phyloP scores from a whole-genome alignment of 2,888 invertebrate genomes.

The Congeria kusceri region DNA sequence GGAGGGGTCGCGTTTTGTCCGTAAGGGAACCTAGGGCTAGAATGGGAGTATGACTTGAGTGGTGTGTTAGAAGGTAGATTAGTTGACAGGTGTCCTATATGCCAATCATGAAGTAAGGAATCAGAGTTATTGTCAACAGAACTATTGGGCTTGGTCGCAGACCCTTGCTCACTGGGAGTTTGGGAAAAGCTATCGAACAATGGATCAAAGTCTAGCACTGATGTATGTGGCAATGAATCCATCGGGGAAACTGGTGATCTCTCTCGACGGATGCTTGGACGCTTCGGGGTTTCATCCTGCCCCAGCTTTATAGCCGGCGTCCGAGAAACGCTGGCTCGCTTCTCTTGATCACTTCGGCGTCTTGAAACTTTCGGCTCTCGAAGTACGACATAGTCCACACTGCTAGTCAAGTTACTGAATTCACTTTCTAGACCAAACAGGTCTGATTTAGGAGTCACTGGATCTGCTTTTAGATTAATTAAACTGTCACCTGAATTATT shows the following conservation, averaged over 20 bases:
- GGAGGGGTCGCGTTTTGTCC: slow-evolving; percentile 25
- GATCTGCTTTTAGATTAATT: slow-evolving; percentile 39
- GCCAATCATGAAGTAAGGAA: slow-evolving; percentile 69
- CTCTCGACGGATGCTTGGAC: slow-evolving; percentile 64
- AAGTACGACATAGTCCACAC: slow-evolving; percentile 55
- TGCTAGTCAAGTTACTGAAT: slow-evolving; percentile 29
- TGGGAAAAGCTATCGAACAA: slow-evolving; percentile 27
- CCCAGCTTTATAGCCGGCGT: slow-evolving; percentile 67
- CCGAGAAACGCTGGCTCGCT: slow-evolving; percentile 59
- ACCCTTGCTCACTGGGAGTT: neutral
- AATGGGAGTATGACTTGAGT: slow-evolving; percentile 17
- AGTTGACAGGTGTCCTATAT: slow-evolving; percentile 58
- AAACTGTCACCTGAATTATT: slow-evolving; percentile 32
- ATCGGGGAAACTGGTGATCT: slow-evolving; percentile 52
- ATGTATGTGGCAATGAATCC: slow-evolving; percentile 29
- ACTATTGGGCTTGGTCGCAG: neutral
- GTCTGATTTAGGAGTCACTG: slow-evolving; percentile 20
- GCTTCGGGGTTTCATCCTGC: slow-evolving; percentile 53
- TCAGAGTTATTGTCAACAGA: slow-evolving; percentile 23
- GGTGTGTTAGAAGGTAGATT: slow-evolving; percentile 32
- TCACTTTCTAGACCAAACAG: slow-evolving; percentile 32
- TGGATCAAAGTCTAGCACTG: slow-evolving; percentile 60
- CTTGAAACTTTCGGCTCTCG: slow-evolving; percentile 24
- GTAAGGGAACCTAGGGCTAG: slow-evolving; percentile 13
- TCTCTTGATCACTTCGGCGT: slow-evolving; percentile 19